Evolutionary conservation across 2,113 vertebrate genomes (phyloP), one percentile per base, ranked within the genome.

Genomic region (Sula dactylatra): DNA sequence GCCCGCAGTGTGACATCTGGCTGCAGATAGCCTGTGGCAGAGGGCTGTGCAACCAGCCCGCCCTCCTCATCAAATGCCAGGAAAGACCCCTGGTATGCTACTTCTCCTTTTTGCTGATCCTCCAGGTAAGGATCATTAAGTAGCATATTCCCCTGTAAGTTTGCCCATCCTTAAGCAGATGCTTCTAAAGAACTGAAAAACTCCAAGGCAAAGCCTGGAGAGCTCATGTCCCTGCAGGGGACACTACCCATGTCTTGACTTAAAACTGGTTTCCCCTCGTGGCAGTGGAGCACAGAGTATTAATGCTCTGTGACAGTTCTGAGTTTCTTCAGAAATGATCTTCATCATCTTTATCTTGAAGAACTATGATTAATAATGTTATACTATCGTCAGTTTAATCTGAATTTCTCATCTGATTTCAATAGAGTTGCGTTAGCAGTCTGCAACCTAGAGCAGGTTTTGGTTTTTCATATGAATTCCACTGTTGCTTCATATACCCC

Each of bases 381-480:
- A 1, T 71, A 20, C 9, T 8, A 19, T 34, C 85, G 85, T 59
- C 45, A 32, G 45, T 38, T 95, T 34, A 74, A 95, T 87, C 61
- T 58, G 69, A 65, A 72, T 91, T 95, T 91, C 65, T 84, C 65
- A 31, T 79, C 74, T 32, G 19, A 7, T 73, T 58, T 86, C 66
- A 88, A 13, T 32, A 66, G 56, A 85, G 38, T 49, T 87, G 54
- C 13, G 1, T 52, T 80, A 91, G 54, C 56, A 67, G 3, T 22
- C 69, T 85, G 38, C 71, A 84, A 26, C 44, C 7, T 54, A 58
- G 36, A 87, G 54, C 36, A 73, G 45, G 10, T 85, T 88, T 91
- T 94, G 89, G 45, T 82, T 97, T 67, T 82, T 90, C 70, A 55
- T 22, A 71, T n/a, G 36, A 5, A 11, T 25, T n/a, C 88, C 89